Conservation (phyloP, 2,797 vertebrate species). For the Sciurus carolinensis region DNA sequence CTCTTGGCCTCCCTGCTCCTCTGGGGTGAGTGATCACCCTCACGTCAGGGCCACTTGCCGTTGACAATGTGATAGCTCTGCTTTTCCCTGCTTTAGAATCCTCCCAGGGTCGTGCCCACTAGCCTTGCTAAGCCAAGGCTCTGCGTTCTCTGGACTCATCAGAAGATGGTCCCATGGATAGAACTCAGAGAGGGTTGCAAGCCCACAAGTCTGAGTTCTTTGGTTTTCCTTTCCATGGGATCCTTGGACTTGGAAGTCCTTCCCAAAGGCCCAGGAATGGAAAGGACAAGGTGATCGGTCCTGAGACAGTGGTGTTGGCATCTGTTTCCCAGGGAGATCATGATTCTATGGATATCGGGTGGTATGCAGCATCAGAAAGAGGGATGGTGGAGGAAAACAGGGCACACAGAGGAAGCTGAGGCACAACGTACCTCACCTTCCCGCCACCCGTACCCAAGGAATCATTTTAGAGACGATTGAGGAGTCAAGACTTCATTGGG, state of each 20-base stretch:
- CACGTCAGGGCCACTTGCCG: not conserved
- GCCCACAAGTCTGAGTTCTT: not conserved
- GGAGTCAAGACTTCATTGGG: not conserved
- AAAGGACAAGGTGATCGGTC: accelerated
- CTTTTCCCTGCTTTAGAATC: not conserved
- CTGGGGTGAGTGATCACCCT: not conserved
- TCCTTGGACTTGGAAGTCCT: not conserved
- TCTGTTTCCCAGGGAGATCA: not conserved
- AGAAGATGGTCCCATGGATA: not conserved
- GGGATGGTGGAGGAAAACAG: not conserved
- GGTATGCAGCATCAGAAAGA: not conserved
- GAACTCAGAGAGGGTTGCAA: not conserved
- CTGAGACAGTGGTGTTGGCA: no score
- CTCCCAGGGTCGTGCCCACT: not conserved
- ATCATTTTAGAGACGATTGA: not conserved
- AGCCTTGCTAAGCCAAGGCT: not conserved
- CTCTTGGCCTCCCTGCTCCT: not conserved
- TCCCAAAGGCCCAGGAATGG: no score
- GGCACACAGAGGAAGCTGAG: not conserved
- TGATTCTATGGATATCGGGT: not conserved
- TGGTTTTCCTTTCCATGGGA: not conserved
- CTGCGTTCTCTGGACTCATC: not conserved
- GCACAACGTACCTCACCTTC: not conserved
- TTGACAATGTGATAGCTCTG: not conserved
- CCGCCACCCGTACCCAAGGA: not conserved